These are phyloP conservation scores for Phrynocephalus vlangalii DNA, from an alignment of 2,797 vertebrate species.

Conservation along the genomic window DNA sequence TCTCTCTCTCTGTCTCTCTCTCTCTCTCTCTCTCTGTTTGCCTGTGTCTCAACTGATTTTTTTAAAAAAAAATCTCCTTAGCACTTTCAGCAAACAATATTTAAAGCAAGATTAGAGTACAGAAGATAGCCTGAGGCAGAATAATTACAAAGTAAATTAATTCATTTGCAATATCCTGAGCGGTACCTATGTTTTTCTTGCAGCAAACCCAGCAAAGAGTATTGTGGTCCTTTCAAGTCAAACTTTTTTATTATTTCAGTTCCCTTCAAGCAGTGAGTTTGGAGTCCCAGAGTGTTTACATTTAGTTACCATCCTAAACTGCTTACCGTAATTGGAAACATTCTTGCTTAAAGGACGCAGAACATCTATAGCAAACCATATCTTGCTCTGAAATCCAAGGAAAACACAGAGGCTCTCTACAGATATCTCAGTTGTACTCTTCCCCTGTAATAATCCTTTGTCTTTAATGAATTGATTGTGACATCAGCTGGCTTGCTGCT, in stretches of 20 bases:
- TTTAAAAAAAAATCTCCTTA: slow-evolving; percentile 7
- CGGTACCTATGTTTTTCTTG: neutral
- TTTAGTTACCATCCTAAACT: neutral
- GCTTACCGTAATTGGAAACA: neutral
- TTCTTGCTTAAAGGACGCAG: neutral
- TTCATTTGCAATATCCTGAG: neutral
- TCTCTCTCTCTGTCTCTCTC: slow-evolving; percentile 3
- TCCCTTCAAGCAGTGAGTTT: neutral
- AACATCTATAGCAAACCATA: neutral
- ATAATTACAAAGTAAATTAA: slow-evolving; percentile 3
- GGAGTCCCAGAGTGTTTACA: neutral
- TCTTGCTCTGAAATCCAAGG: neutral
- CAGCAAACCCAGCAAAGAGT: neutral
- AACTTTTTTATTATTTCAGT: neutral
- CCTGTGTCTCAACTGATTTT: neutral
- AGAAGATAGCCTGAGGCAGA: neutral
- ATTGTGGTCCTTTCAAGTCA: neutral
- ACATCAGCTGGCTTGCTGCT: too few species aligned
- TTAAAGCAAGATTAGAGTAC: neutral
- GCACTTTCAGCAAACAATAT: neutral
- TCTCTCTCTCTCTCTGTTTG: slow-evolving; percentile 14
- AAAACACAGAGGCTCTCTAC: neutral
- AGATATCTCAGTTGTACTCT: neutral
- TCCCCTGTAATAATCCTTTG: too few species aligned
- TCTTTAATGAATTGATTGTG: neutral